phyloP scores from a whole-genome alignment of 1,140 invertebrate genomes.

The Aradophagus sp. region DNA sequence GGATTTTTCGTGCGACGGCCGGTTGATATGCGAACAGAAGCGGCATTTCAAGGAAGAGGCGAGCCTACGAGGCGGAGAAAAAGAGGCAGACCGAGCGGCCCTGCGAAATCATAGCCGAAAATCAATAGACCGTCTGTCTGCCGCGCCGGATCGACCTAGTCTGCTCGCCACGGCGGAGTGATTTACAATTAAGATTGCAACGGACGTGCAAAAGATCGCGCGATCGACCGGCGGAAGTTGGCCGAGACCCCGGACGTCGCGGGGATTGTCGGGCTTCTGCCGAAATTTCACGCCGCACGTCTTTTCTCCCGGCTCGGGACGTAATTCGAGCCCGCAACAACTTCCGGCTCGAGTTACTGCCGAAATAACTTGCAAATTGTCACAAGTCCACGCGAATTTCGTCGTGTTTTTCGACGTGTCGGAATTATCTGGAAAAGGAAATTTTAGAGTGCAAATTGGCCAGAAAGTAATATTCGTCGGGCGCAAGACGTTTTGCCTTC shows the following conservation, averaged over 20 bases:
- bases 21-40: constrained; percentile 27
- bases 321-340: background rate
- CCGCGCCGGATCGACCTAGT: constrained; percentile 46
- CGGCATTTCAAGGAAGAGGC: constrained; percentile 10
- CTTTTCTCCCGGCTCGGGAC: background rate
- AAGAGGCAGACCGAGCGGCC: constrained; percentile 20
- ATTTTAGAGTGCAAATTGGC: too few species aligned
- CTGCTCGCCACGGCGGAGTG: constrained; percentile 43
- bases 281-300: constrained; percentile 1
- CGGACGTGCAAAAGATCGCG: constrained; percentile 27
- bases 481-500: too few species aligned
- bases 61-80: constrained; percentile 18
- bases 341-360: constrained; percentile 8
- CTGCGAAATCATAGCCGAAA: constrained; percentile 52
- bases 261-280: constrained; percentile 8
- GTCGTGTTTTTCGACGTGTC: too few species aligned
- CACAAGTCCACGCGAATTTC: too few species aligned
- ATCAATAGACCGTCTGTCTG: constrained; percentile 51
- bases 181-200: constrained; percentile 57
- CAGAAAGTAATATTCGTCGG: too few species aligned
- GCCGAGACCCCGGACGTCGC: constrained; percentile 12
- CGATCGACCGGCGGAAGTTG: constrained; percentile 27
- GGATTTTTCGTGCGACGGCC: constrained; percentile 1
- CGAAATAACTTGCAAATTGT: constrained; percentile 2
- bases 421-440: too few species aligned